A percentile compares a stretch with the other conserved stretches of the same genome.
Evolutionary conservation across 1,140 invertebrate genomes (phyloP).

Genomic region (Ctenoplectra terminalis): DNA sequence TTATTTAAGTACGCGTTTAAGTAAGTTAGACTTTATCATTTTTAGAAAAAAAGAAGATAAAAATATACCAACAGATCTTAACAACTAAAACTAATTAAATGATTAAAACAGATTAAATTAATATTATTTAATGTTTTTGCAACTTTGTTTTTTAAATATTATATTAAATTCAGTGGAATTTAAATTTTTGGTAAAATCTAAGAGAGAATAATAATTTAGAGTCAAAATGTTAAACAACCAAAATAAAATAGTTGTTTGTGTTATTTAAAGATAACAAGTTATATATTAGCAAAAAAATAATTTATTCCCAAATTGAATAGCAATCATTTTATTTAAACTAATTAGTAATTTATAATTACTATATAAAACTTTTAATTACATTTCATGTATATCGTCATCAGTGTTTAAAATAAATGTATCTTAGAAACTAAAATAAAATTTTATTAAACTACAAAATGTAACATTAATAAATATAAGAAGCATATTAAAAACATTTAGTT

Average conservation of each 20-base stretch:
- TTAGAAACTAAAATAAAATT: neutral
- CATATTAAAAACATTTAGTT: conserved; percentile 18
- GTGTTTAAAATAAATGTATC: conserved; percentile 23
- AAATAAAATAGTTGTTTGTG: neutral
- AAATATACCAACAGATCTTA: conserved; percentile 24
- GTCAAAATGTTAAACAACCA: conserved; percentile 1
- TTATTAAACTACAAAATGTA: conserved; percentile 15
- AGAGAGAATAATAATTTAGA: conserved; percentile 5
- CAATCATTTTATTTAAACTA: neutral
- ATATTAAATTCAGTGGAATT: neutral
- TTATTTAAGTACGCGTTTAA: no score
- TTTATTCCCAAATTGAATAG: neutral
- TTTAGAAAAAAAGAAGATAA: conserved; percentile 26
- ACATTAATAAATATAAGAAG: conserved; percentile 18
- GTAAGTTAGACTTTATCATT: conserved; percentile 12
- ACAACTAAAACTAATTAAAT: conserved; percentile 12
- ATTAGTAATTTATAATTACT: neutral
- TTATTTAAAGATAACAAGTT: neutral
- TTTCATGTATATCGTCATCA: conserved; percentile 31
- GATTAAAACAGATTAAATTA: conserved; percentile 10
- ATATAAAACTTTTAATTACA: conserved; percentile 20
- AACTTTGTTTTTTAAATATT: conserved; percentile 8
- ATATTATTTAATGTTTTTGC: conserved; percentile 8
- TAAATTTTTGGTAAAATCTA: neutral
- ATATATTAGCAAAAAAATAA: conserved; percentile 24